These are phyloP conservation scores for Tympanoctomys barrerae DNA, from an alignment of 2,797 vertebrate genomes.

Conservation along the genomic window DNA sequence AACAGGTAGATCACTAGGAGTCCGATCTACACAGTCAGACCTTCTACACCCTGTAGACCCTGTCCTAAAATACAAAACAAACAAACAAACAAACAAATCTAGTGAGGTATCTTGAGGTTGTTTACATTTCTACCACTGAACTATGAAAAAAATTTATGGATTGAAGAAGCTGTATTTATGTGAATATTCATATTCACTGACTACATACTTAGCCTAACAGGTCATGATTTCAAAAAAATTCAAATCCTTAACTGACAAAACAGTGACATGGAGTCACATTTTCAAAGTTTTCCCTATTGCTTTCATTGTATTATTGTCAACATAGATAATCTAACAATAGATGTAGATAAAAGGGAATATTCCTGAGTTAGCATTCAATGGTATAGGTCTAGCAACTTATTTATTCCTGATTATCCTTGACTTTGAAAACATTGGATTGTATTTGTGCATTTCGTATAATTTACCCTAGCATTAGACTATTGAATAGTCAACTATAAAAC, in stretches of 20 bases:
- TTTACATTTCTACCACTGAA: background rate
- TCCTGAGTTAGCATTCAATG: background rate
- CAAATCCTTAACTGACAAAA: background rate
- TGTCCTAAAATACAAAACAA: too few relatives aligned
- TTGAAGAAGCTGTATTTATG: background rate
- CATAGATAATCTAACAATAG: background rate
- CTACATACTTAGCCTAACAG: background rate
- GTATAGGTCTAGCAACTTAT: background rate
- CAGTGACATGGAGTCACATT: background rate
- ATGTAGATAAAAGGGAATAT: background rate
- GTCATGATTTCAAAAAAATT: background rate
- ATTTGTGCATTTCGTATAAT: constrained; percentile 15
- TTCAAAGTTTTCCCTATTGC: background rate
- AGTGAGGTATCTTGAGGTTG: background rate
- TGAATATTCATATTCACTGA: background rate
- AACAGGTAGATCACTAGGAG: too few relatives aligned
- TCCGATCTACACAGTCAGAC: too few relatives aligned
- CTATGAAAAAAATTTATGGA: background rate
- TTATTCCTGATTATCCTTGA: constrained; percentile 31
- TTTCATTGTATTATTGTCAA: background rate
- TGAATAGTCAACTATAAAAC: background rate
- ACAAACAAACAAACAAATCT: too few relatives aligned
- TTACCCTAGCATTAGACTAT: background rate
- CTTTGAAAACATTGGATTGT: background rate
- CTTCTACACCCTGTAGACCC: too few relatives aligned